A percentile compares a stretch with the other conserved stretches of the same genome.
phyloP scores from a whole-genome alignment of 1,140 invertebrate genomes.

The Pogonognathellus flavescens region DNA sequence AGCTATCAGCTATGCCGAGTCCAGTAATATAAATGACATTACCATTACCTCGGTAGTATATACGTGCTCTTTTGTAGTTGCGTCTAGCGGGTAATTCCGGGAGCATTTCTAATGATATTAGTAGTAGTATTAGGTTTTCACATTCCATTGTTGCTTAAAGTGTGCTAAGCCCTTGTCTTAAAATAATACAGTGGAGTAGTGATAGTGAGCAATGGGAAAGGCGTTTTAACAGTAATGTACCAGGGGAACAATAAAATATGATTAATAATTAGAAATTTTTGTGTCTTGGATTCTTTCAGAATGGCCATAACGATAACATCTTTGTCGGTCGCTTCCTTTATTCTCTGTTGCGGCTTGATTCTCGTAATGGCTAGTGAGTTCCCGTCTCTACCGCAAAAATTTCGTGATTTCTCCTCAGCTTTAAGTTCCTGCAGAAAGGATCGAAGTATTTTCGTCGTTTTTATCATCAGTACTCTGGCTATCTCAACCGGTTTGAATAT shows the following conservation, averaged over 20 bases:
- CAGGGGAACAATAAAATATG: neutral
- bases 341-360: slow-evolving; percentile 70
- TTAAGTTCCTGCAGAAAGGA: slow-evolving; percentile 71
- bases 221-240: neutral
- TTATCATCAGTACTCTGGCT: slow-evolving; percentile 69
- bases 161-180: neutral
- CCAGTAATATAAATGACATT: slow-evolving; percentile 36
- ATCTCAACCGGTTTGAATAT: slow-evolving; percentile 68
- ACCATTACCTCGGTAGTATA: slow-evolving; percentile 1
- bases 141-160: neutral
- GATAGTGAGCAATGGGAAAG: slow-evolving; percentile 22
- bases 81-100: neutral
- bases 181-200: slow-evolving; percentile 29
- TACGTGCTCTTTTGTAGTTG: neutral
- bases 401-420: slow-evolving; percentile 80
- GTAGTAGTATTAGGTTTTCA: neutral
- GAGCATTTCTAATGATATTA: neutral
- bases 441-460: slow-evolving; percentile 69
- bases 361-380: slow-evolving; percentile 91
- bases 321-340: slow-evolving; percentile 61
- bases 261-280: slow-evolving; percentile 45
- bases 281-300: slow-evolving; percentile 48
- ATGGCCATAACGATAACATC: slow-evolving; percentile 59
- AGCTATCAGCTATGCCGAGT: neutral
- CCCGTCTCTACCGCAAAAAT: slow-evolving; percentile 73